phyloP scores from a whole-genome alignment of 2,797 vertebrate genomes.

The Bradypodion ventrale region DNA sequence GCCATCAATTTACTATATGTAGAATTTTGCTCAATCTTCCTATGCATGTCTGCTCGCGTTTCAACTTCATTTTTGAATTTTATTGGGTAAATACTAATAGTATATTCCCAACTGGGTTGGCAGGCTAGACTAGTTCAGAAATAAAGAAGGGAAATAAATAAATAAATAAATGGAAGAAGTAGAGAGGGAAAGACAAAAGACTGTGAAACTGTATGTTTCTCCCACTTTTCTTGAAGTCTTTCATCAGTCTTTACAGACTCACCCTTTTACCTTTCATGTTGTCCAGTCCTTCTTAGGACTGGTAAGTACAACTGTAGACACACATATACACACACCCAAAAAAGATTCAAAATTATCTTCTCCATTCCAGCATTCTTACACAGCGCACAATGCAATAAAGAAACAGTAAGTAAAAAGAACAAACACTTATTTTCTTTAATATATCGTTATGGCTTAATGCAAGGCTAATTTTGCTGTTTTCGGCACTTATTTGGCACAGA shows the following conservation, averaged over 20 bases:
- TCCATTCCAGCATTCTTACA: neutral
- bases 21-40: constrained; percentile 21
- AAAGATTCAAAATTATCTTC: neutral
- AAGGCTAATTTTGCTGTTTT: too few relatives aligned
- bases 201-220: constrained; percentile 45
- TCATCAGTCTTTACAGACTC: constrained; percentile 41
- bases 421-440: neutral
- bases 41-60: constrained; percentile 45
- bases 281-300: too few relatives aligned
- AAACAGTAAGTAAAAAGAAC: neutral
- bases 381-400: neutral
- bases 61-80: constrained; percentile 53
- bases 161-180: constrained; percentile 51
- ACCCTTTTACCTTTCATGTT: neutral
- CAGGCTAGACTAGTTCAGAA: constrained; percentile 52
- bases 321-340: neutral
- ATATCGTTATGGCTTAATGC: too few relatives aligned
- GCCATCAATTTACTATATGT: neutral
- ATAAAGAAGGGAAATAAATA: constrained; percentile 24
- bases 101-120: constrained; percentile 56
- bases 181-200: neutral
- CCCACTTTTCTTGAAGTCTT: constrained; percentile 43
- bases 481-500: too few relatives aligned
- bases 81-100: constrained; percentile 52
- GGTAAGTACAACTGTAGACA: too few relatives aligned